phyloP scores from a whole-genome alignment of 2,797 vertebrate genomes.

The Brachymystax lenok region DNA sequence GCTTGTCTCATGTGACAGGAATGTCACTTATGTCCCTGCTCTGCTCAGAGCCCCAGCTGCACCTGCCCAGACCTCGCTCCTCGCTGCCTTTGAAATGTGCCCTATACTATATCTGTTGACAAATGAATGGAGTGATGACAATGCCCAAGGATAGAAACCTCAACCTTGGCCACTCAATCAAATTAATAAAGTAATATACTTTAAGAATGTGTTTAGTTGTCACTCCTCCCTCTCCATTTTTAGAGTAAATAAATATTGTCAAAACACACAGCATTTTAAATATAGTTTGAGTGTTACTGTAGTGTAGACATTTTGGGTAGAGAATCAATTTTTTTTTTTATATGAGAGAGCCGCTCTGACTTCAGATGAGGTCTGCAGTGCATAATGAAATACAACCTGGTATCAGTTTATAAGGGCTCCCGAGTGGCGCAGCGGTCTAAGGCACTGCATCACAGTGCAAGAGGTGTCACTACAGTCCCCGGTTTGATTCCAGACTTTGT shows the following conservation, averaged over 20 bases:
- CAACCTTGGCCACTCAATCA: background rate
- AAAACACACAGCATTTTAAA: constrained; percentile 4
- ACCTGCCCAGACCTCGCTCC: constrained; percentile 20
- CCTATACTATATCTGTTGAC: constrained; percentile 14
- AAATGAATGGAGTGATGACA: constrained; percentile 17
- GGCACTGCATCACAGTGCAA: no score
- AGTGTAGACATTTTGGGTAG: background rate
- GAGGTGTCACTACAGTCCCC: no score
- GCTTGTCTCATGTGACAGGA: constrained; percentile 60
- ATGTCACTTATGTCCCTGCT: constrained; percentile 49
- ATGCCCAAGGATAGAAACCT: background rate
- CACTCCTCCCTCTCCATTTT: background rate
- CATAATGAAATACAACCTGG: no score
- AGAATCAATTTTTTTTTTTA: background rate
- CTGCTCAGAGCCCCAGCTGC: constrained; percentile 22
- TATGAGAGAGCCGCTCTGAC: background rate
- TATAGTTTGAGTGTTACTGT: background rate
- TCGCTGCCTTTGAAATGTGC: constrained; percentile 16
- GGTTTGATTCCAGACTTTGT: no score
- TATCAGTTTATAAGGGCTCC: no score
- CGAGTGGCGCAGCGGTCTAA: no score
- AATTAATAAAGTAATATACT: background rate
- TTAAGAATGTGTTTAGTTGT: background rate
- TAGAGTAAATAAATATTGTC: background rate
- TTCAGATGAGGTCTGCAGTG: background rate